Evolutionary conservation across 2,797 vertebrate genomes (phyloP).

Genomic region (Macroramphosus scolopax): DNA sequence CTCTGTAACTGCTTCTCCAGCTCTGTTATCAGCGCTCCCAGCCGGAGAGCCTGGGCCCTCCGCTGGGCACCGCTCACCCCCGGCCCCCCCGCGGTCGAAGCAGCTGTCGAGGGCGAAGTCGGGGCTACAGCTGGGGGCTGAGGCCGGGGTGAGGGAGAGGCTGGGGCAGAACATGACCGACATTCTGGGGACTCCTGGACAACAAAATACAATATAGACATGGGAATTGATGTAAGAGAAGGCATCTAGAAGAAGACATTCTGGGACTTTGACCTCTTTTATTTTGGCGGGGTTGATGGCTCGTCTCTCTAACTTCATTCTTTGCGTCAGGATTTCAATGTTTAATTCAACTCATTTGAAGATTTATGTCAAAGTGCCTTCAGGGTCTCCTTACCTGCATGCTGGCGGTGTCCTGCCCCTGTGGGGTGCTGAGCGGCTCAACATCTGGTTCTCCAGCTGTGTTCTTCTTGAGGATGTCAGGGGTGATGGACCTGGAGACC

Average conservation of each 20-base stretch:
- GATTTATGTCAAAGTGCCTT: no score
- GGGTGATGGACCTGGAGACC: conserved; percentile 70
- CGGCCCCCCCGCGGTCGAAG: conserved; percentile 37
- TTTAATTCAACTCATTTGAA: no score
- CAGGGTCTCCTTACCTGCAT: conserved; percentile 34
- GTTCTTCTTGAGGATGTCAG: conserved; percentile 76
- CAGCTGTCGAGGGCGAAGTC: conserved; percentile 4
- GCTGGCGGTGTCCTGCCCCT: conserved; percentile 9
- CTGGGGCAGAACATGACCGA: conserved; percentile 2
- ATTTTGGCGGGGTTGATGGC: no score
- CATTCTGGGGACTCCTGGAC: conserved; percentile 32
- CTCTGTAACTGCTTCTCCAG: conserved; percentile 72
- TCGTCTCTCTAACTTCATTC: no score
- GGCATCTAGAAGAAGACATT: no score
- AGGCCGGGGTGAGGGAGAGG: neutral
- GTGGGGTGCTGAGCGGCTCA: conserved; percentile 3
- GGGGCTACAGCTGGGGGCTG: neutral
- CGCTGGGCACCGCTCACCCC: conserved; percentile 48
- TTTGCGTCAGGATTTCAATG: neutral
- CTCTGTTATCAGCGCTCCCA: conserved; percentile 74
- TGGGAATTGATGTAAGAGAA: no score
- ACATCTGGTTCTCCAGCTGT: conserved; percentile 31
- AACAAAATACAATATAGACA: no score
- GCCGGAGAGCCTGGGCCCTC: conserved; percentile 26
- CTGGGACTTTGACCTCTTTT: no score